Conservation (phyloP, 1,140 invertebrate species). For the Vanessa atalanta region DNA sequence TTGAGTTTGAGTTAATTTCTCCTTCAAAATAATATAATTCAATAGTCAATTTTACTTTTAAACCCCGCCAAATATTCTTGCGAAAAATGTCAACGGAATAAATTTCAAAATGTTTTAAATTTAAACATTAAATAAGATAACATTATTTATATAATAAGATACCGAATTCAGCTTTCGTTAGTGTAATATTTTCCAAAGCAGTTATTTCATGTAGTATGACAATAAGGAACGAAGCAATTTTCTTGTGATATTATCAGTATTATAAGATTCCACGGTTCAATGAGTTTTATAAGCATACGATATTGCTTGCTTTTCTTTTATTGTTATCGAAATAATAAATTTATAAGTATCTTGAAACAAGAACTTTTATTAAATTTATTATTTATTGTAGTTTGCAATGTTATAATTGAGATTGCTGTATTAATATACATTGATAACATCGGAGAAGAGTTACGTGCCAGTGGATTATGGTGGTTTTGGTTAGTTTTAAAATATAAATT, state of each 20-base stretch:
- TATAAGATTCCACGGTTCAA: slow-evolving; percentile 14
- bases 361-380: no score
- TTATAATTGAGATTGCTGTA: no score
- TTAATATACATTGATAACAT: no score
- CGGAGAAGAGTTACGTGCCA: no score
- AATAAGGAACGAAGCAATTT: slow-evolving; percentile 34
- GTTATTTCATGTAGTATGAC: slow-evolving; percentile 6
- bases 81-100: no score
- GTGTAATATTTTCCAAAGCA: slow-evolving; percentile 14
- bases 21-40: no score
- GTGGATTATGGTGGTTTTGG: no score
- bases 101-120: background rate
- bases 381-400: no score
- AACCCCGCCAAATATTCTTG: no score
- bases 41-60: no score
- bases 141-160: background rate
- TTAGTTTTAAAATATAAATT: no score
- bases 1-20: no score
- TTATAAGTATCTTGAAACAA: background rate
- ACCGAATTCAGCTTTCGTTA: slow-evolving; percentile 1
- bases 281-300: slow-evolving; percentile 17
- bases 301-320: slow-evolving; percentile 13
- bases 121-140: background rate
- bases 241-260: slow-evolving; percentile 29
- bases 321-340: slow-evolving; percentile 41